phyloP scores from a whole-genome alignment of 2,888 invertebrate genomes.

The Lepidocyrtoides sp. region DNA sequence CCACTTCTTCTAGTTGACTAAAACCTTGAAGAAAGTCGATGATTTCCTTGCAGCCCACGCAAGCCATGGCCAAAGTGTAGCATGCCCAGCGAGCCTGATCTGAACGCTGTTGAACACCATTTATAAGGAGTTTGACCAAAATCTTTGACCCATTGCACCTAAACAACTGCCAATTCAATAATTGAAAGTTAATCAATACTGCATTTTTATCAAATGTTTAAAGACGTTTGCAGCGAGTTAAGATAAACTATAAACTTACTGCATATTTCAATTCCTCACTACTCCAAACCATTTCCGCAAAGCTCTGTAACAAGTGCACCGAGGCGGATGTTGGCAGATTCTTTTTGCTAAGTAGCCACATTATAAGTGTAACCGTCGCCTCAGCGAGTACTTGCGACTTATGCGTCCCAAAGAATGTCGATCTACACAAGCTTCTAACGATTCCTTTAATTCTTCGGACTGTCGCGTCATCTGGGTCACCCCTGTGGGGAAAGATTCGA shows the following conservation, averaged over 20 bases:
- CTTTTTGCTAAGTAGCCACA: slow-evolving; percentile 81
- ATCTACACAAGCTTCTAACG: slow-evolving; percentile 69
- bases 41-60: slow-evolving; percentile 75
- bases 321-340: too few species aligned
- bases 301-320: slow-evolving; percentile 75
- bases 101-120: slow-evolving; percentile 52
- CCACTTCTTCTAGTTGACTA: slow-evolving; percentile 70
- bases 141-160: slow-evolving; percentile 75
- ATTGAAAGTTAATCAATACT: background rate
- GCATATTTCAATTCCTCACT: slow-evolving; percentile 71
- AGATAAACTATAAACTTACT: slow-evolving; percentile 59
- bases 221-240: background rate
- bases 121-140: slow-evolving; percentile 70
- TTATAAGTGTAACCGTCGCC: slow-evolving; percentile 71
- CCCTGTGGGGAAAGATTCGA: slow-evolving; percentile 69
- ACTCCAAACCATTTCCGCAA: slow-evolving; percentile 82
- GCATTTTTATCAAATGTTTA: background rate
- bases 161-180: slow-evolving; percentile 70
- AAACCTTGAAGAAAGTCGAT: slow-evolving; percentile 73
- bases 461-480: slow-evolving; percentile 20
- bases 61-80: slow-evolving; percentile 78
- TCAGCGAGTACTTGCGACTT: slow-evolving; percentile 80
- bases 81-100: slow-evolving; percentile 82
- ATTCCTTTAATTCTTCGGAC: slow-evolving; percentile 30
- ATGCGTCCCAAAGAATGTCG: slow-evolving; percentile 80